Conservation (phyloP, 2,113 vertebrate genomes). For the Lathamus discolor region DNA sequence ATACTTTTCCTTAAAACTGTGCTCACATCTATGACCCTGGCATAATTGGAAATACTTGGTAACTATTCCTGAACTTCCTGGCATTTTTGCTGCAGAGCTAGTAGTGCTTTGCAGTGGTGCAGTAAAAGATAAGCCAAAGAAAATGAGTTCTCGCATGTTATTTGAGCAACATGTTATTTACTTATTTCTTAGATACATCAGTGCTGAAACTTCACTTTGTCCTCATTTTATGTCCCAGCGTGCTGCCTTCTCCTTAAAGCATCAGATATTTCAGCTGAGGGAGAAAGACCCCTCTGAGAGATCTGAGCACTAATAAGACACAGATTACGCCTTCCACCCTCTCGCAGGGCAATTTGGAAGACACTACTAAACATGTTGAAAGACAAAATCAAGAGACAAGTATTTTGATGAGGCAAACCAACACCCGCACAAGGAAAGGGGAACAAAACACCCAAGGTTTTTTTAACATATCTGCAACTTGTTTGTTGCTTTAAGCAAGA, state of each 20-base stretch:
- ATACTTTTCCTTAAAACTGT: neutral
- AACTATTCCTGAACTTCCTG: neutral
- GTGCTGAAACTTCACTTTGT: neutral
- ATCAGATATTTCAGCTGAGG: neutral
- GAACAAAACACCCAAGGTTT: neutral
- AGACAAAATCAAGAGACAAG: neutral
- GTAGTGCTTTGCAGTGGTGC: neutral
- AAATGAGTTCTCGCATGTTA: neutral
- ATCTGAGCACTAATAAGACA: neutral
- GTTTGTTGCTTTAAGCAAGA: conserved; percentile 36
- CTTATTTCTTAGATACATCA: neutral
- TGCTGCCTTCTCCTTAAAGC: conserved; percentile 3
- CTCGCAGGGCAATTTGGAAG: conserved; percentile 27
- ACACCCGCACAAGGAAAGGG: neutral
- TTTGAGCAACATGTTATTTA: neutral
- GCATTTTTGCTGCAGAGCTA: neutral
- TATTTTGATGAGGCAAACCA: conserved; percentile 21
- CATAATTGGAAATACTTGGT: neutral
- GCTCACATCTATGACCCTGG: neutral
- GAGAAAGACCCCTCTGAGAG: conserved; percentile 17
- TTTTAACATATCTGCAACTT: conserved; percentile 9
- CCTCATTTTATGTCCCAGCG: neutral
- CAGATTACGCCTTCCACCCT: conserved; percentile 12
- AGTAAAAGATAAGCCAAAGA: neutral
- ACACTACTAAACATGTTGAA: neutral